Evolutionary conservation across 2,888 invertebrate species (phyloP).

Genomic region (Ptychoptera contaminata): DNA sequence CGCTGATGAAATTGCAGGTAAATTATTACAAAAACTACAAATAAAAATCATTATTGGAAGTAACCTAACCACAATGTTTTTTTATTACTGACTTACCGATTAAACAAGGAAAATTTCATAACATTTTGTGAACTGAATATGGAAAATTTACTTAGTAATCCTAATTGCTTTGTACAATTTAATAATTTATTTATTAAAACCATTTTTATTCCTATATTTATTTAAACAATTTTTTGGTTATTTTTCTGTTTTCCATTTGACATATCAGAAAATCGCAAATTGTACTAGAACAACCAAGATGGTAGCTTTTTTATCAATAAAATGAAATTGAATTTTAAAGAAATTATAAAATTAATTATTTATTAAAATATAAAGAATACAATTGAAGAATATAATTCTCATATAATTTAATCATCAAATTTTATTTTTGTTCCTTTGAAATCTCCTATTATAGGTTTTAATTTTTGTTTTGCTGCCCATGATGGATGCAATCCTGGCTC

Average conservation of each 20-base stretch:
- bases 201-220: not conserved
- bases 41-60: not conserved
- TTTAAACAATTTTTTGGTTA: not conserved
- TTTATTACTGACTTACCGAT: not conserved
- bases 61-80: not conserved
- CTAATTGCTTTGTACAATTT: not conserved
- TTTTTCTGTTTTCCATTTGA: not conserved
- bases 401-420: conserved; percentile 16
- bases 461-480: conserved; percentile 25
- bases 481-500: conserved; percentile 20
- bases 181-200: not conserved
- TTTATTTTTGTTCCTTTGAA: conserved; percentile 23
- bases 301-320: not conserved
- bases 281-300: not conserved
- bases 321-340: not conserved
- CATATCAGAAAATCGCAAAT: not conserved
- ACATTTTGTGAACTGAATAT: not conserved
- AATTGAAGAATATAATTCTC: no score
- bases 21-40: not conserved
- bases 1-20: not conserved
- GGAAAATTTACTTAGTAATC: not conserved
- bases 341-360: not conserved
- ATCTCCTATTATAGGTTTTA: conserved; percentile 18
- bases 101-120: not conserved
- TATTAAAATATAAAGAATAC: not conserved